Evolutionary conservation across 1,140 invertebrate genomes (phyloP), one percentile per base, ranked within the genome.

Genomic region (Chrysomallon squamiferum): DNA sequence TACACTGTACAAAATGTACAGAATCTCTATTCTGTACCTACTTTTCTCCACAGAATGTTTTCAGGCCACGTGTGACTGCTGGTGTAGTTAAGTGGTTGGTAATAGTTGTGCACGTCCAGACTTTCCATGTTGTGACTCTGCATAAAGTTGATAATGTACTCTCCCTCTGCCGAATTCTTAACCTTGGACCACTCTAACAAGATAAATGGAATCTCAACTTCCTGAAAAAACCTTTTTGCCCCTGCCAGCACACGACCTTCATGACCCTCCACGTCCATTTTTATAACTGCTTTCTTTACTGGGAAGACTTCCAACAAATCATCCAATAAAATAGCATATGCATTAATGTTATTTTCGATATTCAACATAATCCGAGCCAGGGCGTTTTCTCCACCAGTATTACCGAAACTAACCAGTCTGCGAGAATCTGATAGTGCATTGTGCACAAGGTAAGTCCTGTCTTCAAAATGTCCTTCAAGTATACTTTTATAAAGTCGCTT

Each of bases 351-450:
- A 45, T 57, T 41, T 22, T 54, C 60, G 13, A n/a, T n/a, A n/a
- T n/a, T n/a, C n/a, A n/a, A n/a, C n/a, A n/a, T n/a, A n/a, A n/a
- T n/a, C n/a, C n/a, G n/a, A n/a, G n/a, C n/a, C n/a, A n/a, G n/a
- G n/a, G n/a, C n/a, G n/a, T n/a, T n/a, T n/a, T n/a, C n/a, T n/a
- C n/a, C n/a, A n/a, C n/a, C n/a, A n/a, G n/a, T n/a, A n/a, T n/a
- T n/a, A n/a, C n/a, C n/a, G n/a, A n/a, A n/a, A n/a, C n/a, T n/a
- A n/a, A n/a, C n/a, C n/a, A n/a, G n/a, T n/a, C n/a, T n/a, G n/a
- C 76, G 56, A 18, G 27, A 25, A 47, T 78, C 69, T 2, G 74
- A 76, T 5, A 80, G 47, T 4, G 75, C 77, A 52, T 78, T 78
- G 33, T 68, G 62, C 11, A 82, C 38, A 1, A 82, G 25, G 11